A percentile compares a stretch with the other conserved stretches of the same genome.
Evolutionary conservation across 2,888 invertebrate species (phyloP).

Genomic region (Quadroppia sp.): DNA sequence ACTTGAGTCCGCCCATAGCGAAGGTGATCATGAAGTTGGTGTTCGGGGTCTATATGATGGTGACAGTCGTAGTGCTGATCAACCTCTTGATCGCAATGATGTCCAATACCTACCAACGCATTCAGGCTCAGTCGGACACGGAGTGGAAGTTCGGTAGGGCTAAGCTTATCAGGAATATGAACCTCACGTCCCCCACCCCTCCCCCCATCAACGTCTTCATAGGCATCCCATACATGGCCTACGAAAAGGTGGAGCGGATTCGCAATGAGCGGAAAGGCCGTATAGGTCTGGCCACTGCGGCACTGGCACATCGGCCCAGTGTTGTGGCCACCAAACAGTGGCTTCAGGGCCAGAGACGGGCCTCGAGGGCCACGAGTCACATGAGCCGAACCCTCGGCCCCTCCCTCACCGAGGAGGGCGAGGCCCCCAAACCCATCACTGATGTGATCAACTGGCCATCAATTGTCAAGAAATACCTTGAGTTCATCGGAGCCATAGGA

Average conservation of each 20-base stretch:
- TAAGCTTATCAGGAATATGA: constrained; percentile 97
- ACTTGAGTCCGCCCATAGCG: constrained; percentile 55
- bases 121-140: constrained; percentile 98
- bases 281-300: constrained; percentile 39
- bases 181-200: constrained; percentile 91
- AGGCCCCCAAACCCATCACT: constrained; percentile 45
- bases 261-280: constrained; percentile 39
- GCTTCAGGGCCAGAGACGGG: constrained; percentile 37
- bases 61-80: constrained; percentile 95
- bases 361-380: constrained; percentile 42
- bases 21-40: constrained; percentile 60
- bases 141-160: constrained; percentile 99
- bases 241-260: constrained; percentile 36
- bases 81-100: constrained; percentile 99
- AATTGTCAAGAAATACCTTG: constrained; percentile 75
- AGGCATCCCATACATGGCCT: constrained; percentile 42
- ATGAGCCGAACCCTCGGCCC: constrained; percentile 39
- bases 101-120: constrained; percentile 99
- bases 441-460: constrained; percentile 81
- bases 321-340: constrained; percentile 43
- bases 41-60: constrained; percentile 96
- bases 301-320: constrained; percentile 42
- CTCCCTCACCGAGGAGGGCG: constrained; percentile 41
- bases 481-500: constrained; percentile 46
- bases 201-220: constrained; percentile 88